Conservation (phyloP, 2,888 invertebrate genomes). For the Lepidochitona cinerea region DNA sequence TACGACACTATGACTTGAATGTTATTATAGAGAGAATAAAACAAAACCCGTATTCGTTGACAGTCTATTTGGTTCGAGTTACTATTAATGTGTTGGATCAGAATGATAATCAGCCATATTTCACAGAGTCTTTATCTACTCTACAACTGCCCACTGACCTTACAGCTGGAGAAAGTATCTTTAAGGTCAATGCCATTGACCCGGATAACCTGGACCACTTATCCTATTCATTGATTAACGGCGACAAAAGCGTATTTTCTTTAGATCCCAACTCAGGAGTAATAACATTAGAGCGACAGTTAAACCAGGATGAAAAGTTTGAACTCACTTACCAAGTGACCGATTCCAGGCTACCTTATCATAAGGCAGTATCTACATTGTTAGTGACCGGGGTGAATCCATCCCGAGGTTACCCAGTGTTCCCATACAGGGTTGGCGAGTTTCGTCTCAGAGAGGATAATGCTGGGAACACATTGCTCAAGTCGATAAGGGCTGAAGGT, state of each 20-base stretch:
- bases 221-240: background rate
- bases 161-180: background rate
- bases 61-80: too few relatives aligned
- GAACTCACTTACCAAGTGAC: background rate
- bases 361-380: background rate
- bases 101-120: background rate
- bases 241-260: background rate
- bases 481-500: background rate
- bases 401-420: background rate
- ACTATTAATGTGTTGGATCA: background rate
- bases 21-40: too few relatives aligned
- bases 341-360: background rate
- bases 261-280: background rate
- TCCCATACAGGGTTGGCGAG: background rate
- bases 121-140: background rate
- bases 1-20: too few relatives aligned
- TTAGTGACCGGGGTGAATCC: background rate
- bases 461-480: background rate
- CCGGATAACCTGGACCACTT: background rate
- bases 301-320: background rate
- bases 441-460: background rate
- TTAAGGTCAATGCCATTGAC: background rate
- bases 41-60: too few relatives aligned
- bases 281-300: background rate
- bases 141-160: background rate